Base-by-base conservation (phyloP, 1,140 invertebrate genomes). In the Drosophila pallidifrons region DNA sequence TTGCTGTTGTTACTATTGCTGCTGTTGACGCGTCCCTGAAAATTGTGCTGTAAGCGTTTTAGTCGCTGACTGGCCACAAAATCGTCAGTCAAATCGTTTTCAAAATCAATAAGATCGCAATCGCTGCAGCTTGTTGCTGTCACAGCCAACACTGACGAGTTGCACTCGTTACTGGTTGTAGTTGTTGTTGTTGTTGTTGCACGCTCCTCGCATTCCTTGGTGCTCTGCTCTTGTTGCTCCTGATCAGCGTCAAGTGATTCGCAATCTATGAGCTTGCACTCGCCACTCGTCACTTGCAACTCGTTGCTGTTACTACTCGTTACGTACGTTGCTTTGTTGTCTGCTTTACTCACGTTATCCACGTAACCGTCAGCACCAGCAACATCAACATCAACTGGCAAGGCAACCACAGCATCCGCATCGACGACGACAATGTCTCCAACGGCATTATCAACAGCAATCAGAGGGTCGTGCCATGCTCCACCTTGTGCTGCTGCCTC, bases 21-120 rank as follows among this genome's bases (percentile, higher is more conserved):
- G 61, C 59, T 73, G 74, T 77, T 90, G 66, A 91, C 82, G 72
- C 85, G 88, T 85, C 88, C 88, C 86, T 90, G 85, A 90, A 89
- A 91, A 91, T 91, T 91, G 45, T 75, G 88, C 55, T 91, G 89
- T 66, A 91, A 74, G 47, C 90, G 90, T 52, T 91, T 90, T 16
- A 91, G 38, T 13, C 90, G 80, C 54, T 91, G 90, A 65, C 90
- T 91, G 65, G 90, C 90, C 69, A 85, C 90, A 79, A 91, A 91
- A 51, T 91, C 90, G 49, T 91, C 90, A 25, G 47, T 43, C 51
- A 80, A 78, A 57, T 87, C 83, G 51, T 64, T 61, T 45, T 88
- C 83, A 75, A 88, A 88, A 88, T 88, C 85, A 68, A 88, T 88
- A 59, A 88, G 83, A 78, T 88, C 83, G 60, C 52, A 76, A 70